Evolutionary conservation across 2,888 invertebrate genomes (phyloP).

Genomic region (Eremobia ochroleuca): DNA sequence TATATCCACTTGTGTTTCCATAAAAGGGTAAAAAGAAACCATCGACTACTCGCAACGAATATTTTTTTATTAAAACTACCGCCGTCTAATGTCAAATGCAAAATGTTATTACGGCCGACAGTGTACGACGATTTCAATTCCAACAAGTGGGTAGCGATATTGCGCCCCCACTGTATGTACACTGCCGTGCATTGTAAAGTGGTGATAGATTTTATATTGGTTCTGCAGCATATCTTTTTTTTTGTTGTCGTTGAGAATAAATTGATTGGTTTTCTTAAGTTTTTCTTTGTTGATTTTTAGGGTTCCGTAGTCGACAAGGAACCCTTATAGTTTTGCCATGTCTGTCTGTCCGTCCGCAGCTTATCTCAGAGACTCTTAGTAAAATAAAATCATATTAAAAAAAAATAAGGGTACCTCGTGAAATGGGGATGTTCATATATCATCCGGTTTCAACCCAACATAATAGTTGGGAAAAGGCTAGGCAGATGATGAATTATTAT

Average conservation of each 20-base stretch:
- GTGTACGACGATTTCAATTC: conserved; percentile 76
- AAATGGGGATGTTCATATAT: too few species aligned
- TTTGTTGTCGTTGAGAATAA: conserved; percentile 12
- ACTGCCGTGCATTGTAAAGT: conserved; percentile 66
- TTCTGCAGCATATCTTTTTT: conserved; percentile 28
- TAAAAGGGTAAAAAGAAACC: conserved; percentile 15
- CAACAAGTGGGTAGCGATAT: conserved; percentile 81
- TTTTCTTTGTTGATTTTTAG: not conserved
- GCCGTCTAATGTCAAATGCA: conserved; percentile 74
- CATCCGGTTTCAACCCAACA: too few species aligned
- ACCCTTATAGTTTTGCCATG: too few species aligned
- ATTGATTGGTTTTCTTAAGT: conserved; percentile 21
- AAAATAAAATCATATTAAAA: too few species aligned
- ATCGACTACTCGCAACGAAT: conserved; percentile 30
- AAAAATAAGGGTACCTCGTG: too few species aligned
- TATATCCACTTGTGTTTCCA: not conserved
- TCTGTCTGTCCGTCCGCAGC: too few species aligned
- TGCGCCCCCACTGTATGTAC: conserved; percentile 66
- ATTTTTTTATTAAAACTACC: conserved; percentile 76
- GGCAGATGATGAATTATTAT: not conserved
- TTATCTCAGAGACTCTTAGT: too few species aligned
- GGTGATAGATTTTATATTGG: conserved; percentile 63
- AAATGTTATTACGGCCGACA: conserved; percentile 75
- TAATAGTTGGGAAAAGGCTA: too few species aligned
- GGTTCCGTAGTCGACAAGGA: too few species aligned